These are phyloP conservation scores for Erebia aethiops DNA, from an alignment of 2,888 invertebrate species.

Conservation along the genomic window DNA sequence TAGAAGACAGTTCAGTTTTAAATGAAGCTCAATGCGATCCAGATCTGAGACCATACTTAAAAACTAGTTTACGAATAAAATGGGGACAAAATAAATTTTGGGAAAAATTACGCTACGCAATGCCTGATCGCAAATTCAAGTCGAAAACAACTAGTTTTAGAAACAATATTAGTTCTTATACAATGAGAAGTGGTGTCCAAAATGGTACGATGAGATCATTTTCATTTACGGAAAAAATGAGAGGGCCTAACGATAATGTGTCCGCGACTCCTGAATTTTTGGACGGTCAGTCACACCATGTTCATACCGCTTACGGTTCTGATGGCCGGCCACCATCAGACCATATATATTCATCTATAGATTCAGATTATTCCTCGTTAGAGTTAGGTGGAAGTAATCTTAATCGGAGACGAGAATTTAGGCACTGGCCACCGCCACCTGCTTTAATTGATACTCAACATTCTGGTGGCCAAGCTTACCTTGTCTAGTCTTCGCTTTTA, in stretches of 20 bases:
- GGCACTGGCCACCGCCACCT: slow-evolving; percentile 77
- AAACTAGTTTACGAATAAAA: slow-evolving; percentile 91
- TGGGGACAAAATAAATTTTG: slow-evolving; percentile 97
- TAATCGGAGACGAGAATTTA: slow-evolving; percentile 71
- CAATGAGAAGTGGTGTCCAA: slow-evolving; percentile 85
- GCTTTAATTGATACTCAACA: slow-evolving; percentile 72
- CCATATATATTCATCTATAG: slow-evolving; percentile 95
- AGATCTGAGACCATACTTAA: slow-evolving; percentile 93
- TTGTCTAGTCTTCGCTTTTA: slow-evolving; percentile 76
- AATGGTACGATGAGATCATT: slow-evolving; percentile 85
- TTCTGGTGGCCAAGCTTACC: slow-evolving; percentile 78
- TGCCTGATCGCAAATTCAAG: slow-evolving; percentile 87
- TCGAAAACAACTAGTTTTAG: slow-evolving; percentile 85
- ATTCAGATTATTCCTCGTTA: slow-evolving; percentile 93
- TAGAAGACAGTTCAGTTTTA: slow-evolving; percentile 91
- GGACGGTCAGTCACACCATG: slow-evolving; percentile 64
- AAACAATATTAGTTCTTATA: slow-evolving; percentile 92
- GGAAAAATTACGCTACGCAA: slow-evolving; percentile 94
- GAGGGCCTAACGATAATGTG: slow-evolving; percentile 69
- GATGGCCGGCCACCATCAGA: slow-evolving; percentile 91
- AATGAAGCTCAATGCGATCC: slow-evolving; percentile 92
- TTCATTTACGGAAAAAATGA: slow-evolving; percentile 81
- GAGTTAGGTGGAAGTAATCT: slow-evolving; percentile 84
- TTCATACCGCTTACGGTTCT: slow-evolving; percentile 72
- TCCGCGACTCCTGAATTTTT: slow-evolving; percentile 86